These are phyloP conservation scores for Oscheius sp. DNA, from an alignment of 2,888 invertebrate genomes.

Conservation along the genomic window DNA sequence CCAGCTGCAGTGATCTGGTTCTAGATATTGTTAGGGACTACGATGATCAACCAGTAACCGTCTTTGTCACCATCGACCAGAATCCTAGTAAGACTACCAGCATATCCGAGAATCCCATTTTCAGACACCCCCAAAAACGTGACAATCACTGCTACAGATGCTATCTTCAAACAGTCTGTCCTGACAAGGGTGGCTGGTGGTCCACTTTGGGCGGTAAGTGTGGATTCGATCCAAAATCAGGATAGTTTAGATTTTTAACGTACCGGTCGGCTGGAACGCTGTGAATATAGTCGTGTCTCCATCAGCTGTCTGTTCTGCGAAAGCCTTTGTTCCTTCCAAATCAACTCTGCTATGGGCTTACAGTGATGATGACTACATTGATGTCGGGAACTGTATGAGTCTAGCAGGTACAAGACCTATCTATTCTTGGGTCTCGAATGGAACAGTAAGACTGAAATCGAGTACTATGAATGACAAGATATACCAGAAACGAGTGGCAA, in stretches of 20 bases:
- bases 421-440: neutral
- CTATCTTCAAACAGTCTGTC: no score
- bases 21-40: conserved; percentile 3
- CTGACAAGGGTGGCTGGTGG: neutral
- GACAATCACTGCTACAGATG: conserved; percentile 16
- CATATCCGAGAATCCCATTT: no score
- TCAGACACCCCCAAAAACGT: conserved; percentile 3
- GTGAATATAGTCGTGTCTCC: neutral
- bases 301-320: conserved; percentile 12
- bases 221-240: neutral
- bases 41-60: neutral
- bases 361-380: conserved; percentile 26
- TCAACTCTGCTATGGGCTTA: conserved; percentile 4
- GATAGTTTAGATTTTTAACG: conserved; percentile 4
- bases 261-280: conserved; percentile 4
- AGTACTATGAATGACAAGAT: no score
- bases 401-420: conserved; percentile 2
- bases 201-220: neutral
- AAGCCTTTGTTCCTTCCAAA: neutral
- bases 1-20: neutral
- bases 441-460: no score
- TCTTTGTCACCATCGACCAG: conserved; percentile 15
- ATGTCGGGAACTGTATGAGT: conserved; percentile 14
- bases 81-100: conserved; percentile 3
- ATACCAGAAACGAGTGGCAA: no score